These are phyloP conservation scores for Periparus ater DNA, from an alignment of 2,797 vertebrate species.

Conservation along the genomic window DNA sequence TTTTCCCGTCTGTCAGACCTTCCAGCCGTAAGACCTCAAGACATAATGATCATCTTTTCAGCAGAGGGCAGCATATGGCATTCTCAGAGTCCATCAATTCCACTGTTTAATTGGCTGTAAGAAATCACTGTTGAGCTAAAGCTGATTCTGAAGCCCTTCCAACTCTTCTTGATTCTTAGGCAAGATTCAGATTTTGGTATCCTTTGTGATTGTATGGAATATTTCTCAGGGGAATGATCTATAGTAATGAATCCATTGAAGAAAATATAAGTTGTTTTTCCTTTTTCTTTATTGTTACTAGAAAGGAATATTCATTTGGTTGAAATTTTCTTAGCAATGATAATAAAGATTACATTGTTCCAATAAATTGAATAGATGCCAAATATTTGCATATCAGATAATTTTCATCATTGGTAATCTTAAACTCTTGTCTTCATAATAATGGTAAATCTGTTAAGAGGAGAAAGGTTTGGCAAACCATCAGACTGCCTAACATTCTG, in stretches of 20 bases:
- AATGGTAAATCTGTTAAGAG: not conserved
- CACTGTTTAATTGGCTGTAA: conserved; percentile 25
- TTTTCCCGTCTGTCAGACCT: conserved; percentile 27
- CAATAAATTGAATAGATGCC: not conserved
- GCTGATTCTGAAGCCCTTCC: conserved; percentile 6
- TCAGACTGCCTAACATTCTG: not conserved
- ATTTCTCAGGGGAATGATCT: not conserved
- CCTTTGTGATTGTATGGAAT: not conserved
- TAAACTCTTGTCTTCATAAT: not conserved
- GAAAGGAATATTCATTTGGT: not conserved
- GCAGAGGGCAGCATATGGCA: conserved; percentile 54
- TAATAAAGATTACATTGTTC: not conserved
- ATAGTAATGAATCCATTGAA: not conserved
- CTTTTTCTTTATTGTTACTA: not conserved
- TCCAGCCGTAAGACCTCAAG: conserved; percentile 19
- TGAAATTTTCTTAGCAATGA: not conserved
- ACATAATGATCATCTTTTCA: conserved; percentile 49
- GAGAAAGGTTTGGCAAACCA: not conserved
- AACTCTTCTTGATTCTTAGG: not conserved
- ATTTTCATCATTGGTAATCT: not conserved
- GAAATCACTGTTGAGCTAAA: conserved; percentile 32
- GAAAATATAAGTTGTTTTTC: not conserved
- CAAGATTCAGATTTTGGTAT: conserved; percentile 9
- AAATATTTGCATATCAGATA: not conserved
- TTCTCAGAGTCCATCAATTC: conserved; percentile 50